Evolutionary conservation across 2,888 invertebrate species (phyloP).

Genomic region (Aleiodes alternator): DNA sequence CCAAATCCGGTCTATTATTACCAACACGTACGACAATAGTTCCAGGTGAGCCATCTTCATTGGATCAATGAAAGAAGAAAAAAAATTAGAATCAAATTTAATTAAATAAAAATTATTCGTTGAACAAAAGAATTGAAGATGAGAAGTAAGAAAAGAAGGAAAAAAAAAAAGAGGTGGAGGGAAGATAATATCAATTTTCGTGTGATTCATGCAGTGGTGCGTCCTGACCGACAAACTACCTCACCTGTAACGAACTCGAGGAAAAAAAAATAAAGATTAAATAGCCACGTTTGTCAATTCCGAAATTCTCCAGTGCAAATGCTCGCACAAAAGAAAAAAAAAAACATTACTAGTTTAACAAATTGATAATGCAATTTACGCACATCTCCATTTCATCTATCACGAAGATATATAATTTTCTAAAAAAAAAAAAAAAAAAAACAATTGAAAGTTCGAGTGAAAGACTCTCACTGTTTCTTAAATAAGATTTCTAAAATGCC

Average conservation of each 20-base stretch:
- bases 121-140: slow-evolving; percentile 34
- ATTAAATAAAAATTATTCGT: slow-evolving; percentile 3
- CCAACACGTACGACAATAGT: slow-evolving; percentile 93
- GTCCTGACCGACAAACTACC: slow-evolving; percentile 68
- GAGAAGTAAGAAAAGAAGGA: slow-evolving; percentile 15
- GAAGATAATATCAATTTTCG: slow-evolving; percentile 49
- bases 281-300: slow-evolving; percentile 45
- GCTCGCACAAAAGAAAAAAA: slow-evolving; percentile 10
- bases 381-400: background rate
- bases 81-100: slow-evolving; percentile 14
- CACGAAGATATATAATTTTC: slow-evolving; percentile 52
- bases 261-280: slow-evolving; percentile 42
- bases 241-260: slow-evolving; percentile 66
- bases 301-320: background rate
- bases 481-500: slow-evolving; percentile 61
- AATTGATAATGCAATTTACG: slow-evolving; percentile 14
- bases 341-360: background rate
- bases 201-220: slow-evolving; percentile 37
- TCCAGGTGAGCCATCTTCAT: slow-evolving; percentile 87
- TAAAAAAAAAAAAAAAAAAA: slow-evolving; percentile 35
- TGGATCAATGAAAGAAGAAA: slow-evolving; percentile 53
- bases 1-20: slow-evolving; percentile 93
- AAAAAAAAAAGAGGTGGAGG: slow-evolving; percentile 46
- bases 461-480: slow-evolving; percentile 66
- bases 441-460: slow-evolving; percentile 65